These are phyloP conservation scores for Epinephelus coioides DNA, from an alignment of 2,797 vertebrate genomes.

Conservation along the genomic window DNA sequence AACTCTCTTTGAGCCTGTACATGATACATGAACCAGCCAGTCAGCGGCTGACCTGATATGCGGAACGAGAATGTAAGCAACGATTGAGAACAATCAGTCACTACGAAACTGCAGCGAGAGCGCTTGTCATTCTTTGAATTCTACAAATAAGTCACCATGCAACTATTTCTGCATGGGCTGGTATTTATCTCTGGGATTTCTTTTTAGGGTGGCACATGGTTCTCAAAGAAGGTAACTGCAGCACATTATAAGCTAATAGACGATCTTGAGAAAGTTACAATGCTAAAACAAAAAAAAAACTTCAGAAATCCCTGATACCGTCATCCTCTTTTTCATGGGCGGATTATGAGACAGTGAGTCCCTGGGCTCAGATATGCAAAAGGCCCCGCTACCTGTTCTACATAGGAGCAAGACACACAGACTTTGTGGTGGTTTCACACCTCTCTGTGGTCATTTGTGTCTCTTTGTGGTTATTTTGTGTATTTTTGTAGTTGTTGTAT, in stretches of 20 bases:
- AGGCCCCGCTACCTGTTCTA: too few species aligned
- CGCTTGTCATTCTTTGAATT: slow-evolving; percentile 58
- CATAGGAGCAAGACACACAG: too few species aligned
- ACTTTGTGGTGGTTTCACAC: too few species aligned
- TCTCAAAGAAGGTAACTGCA: not conserved
- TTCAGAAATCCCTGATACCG: too few species aligned
- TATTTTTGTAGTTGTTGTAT: too few species aligned
- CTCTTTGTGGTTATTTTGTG: too few species aligned
- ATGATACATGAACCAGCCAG: not conserved
- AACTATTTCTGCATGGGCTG: not conserved
- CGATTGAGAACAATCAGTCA: not conserved
- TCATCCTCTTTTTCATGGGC: too few species aligned
- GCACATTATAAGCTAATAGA: not conserved
- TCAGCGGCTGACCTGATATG: slow-evolving; percentile 29
- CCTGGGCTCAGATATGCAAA: too few species aligned
- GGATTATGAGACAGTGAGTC: too few species aligned
- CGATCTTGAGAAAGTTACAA: too few species aligned
- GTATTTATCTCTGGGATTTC: not conserved
- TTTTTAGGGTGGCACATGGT: not conserved
- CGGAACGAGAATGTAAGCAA: slow-evolving; percentile 53
- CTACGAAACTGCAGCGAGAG: not conserved
- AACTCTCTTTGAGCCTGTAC: not conserved
- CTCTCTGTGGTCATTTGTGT: too few species aligned
- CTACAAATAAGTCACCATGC: slow-evolving; percentile 31
- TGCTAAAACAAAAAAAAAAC: too few species aligned